Evolutionary conservation across 2,797 vertebrate species (phyloP), one percentile per base, ranked within the genome.

Genomic region (Clarias platycephalus): DNA sequence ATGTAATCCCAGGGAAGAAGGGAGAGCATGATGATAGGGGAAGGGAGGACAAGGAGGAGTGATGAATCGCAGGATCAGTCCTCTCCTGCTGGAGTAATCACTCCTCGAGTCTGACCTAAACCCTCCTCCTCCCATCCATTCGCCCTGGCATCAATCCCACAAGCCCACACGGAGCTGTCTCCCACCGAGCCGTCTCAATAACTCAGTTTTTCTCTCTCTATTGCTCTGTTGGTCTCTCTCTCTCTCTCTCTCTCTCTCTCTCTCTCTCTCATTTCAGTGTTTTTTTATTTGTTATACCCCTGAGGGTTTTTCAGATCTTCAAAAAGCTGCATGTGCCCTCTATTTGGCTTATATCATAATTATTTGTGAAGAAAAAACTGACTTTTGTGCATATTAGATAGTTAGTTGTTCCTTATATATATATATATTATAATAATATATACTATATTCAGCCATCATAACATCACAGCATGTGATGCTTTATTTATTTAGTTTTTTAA

Each of bases 41-140:
- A 62, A 26, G 55, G 71, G 80, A 77, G 80, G 75, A 63, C 72
- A 80, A 22, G 70, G 80, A 28, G 57, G 71, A 83, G 84, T 87
- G 88, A 89, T 87, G 83, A 82, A 87, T 87, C 80, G 31, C 88
- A 80, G 88, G 84, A 86, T 86, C 81, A 71, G 74, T 70, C 81
- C 66, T 72, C 81, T 83, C 81, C 80, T 83, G 64, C 83, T 74
- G 64, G 70, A 85, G 85, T 85, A 87, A 83, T 88, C 81, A 79
- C 85, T 83, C 72, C 79, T 78, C 58, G 49, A 37, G 44, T 82
- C 79, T 82, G 75, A 77, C 62, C 87, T 87, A 72, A 68, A 80
- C 71, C 78, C 81, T 87, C 84, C 83, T 20, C 79, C 79, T 81
- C 67, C 72, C 70, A 66, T 71, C 66, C 34, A 72, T 79, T 55